Percentiles rank a stretch among this genome's conserved stretches.
phyloP scores from a whole-genome alignment of 2,797 vertebrate genomes.

The Orientallactaga sibirica region DNA sequence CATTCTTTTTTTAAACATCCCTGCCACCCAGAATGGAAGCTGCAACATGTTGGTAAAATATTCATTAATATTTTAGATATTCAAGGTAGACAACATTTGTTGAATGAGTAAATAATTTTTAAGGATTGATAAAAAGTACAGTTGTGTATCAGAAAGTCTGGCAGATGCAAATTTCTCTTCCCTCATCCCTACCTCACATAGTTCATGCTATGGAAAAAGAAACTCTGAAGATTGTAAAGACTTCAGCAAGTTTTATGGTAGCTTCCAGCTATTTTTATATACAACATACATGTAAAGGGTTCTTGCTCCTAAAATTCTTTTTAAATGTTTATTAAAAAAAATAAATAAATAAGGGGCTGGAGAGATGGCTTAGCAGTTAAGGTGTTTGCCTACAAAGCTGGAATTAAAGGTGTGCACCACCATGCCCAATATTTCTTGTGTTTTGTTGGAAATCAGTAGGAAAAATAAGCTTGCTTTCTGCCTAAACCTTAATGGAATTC shows the following conservation, averaged over 20 bases:
- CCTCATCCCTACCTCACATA: neutral
- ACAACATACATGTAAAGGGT: neutral
- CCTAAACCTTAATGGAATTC: slow-evolving; percentile 3
- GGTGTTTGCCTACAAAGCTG: no score
- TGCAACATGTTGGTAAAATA: neutral
- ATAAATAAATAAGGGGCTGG: no score
- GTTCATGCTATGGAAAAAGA: slow-evolving; percentile 35
- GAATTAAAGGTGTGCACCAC: no score
- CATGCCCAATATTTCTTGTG: neutral
- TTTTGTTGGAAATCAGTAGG: slow-evolving; percentile 40
- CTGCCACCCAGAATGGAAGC: neutral
- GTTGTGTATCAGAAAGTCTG: neutral
- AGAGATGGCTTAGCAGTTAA: no score
- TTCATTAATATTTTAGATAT: no score
- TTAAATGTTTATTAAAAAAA: no score
- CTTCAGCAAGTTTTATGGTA: neutral
- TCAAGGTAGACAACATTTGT: slow-evolving; percentile 40
- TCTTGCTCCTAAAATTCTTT: slow-evolving; percentile 11
- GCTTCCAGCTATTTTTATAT: neutral
- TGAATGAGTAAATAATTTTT: slow-evolving; percentile 26
- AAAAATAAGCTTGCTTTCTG: slow-evolving; percentile 38
- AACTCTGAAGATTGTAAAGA: slow-evolving; percentile 7
- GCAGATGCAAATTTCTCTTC: neutral
- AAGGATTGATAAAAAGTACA: neutral
- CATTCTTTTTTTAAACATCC: neutral